Evolutionary conservation across 1,140 invertebrate species (phyloP).

Genomic region (Sitophilus oryzae): DNA sequence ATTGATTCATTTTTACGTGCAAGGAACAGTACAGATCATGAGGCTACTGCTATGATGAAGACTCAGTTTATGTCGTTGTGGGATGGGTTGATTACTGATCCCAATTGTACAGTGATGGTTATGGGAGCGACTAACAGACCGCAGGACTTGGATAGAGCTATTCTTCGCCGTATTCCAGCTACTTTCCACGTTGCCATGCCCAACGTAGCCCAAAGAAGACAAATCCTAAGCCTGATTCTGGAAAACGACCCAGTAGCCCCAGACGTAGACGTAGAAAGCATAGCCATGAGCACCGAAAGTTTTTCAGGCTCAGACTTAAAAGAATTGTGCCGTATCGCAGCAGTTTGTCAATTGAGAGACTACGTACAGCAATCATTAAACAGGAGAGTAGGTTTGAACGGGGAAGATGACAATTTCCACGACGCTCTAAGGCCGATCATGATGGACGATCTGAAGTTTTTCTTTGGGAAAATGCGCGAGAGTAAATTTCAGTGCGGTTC

Average conservation of each 20-base stretch:
- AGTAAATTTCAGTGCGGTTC: slow-evolving; percentile 56
- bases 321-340: slow-evolving; percentile 86
- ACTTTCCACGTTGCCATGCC: slow-evolving; percentile 88
- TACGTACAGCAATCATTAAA: slow-evolving; percentile 48
- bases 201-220: slow-evolving; percentile 62
- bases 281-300: slow-evolving; percentile 72
- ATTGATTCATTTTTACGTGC: slow-evolving; percentile 94
- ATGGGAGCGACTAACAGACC: slow-evolving; percentile 92
- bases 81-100: slow-evolving; percentile 81
- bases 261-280: slow-evolving; percentile 65
- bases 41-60: slow-evolving; percentile 99
- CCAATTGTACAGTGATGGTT: slow-evolving; percentile 64
- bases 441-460: slow-evolving; percentile 64
- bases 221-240: slow-evolving; percentile 76
- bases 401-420: slow-evolving; percentile 53
- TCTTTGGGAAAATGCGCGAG: slow-evolving; percentile 64
- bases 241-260: slow-evolving; percentile 64
- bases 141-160: slow-evolving; percentile 91
- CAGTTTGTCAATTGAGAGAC: slow-evolving; percentile 80
- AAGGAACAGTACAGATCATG: slow-evolving; percentile 87
- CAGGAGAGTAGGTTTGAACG: slow-evolving; percentile 17
- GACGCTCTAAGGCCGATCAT: slow-evolving; percentile 66
- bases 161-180: slow-evolving; percentile 91
- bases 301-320: slow-evolving; percentile 91
- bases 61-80: slow-evolving; percentile 85